Evolutionary conservation across 2,113 vertebrate genomes (phyloP).

Genomic region (Catharus fuscescens): DNA sequence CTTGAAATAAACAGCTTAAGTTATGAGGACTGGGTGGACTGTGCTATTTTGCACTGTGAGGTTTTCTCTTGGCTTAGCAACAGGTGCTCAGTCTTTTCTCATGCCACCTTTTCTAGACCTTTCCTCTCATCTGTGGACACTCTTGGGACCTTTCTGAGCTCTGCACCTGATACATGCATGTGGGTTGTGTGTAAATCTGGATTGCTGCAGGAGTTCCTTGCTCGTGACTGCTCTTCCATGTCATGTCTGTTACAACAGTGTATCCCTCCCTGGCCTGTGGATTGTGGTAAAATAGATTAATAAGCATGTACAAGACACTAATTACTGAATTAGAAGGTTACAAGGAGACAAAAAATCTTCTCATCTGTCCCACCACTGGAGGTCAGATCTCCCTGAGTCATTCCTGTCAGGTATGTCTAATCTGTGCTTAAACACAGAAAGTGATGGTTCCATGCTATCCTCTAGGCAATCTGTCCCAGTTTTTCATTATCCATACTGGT

Average conservation of each 20-base stretch:
- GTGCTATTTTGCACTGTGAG: neutral
- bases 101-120: neutral
- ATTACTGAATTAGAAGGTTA: conserved; percentile 1
- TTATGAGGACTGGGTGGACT: neutral
- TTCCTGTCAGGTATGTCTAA: neutral
- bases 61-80: neutral
- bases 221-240: neutral
- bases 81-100: neutral
- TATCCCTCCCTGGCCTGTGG: neutral
- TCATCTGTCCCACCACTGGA: neutral
- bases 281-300: neutral
- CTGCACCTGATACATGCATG: neutral
- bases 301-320: neutral
- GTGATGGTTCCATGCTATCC: neutral
- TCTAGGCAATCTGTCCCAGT: neutral
- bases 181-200: neutral
- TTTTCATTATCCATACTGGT: neutral
- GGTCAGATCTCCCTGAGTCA: neutral
- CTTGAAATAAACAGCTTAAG: neutral
- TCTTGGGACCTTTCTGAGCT: neutral
- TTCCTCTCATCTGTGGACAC: neutral
- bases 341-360: neutral
- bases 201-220: neutral
- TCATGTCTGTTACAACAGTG: neutral
- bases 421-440: neutral